These are phyloP conservation scores for Cardiocondyla obscurior DNA, from an alignment of 1,140 invertebrate genomes.

Conservation along the genomic window DNA sequence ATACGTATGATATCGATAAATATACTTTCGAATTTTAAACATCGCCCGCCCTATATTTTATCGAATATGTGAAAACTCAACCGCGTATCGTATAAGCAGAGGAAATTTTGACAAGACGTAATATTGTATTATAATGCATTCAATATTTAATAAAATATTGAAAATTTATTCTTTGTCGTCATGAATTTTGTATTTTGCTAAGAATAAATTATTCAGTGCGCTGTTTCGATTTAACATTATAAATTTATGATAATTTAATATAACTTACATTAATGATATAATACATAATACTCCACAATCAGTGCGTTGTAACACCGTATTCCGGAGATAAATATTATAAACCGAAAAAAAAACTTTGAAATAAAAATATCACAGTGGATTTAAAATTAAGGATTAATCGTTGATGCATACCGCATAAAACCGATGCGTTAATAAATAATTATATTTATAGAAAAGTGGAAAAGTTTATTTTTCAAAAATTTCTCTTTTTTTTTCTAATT, in stretches of 20 bases:
- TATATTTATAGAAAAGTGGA: background rate
- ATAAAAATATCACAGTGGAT: background rate
- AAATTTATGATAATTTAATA: slow-evolving; percentile 29
- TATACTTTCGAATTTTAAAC: background rate
- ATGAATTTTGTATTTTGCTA: slow-evolving; percentile 40
- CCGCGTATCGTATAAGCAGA: background rate
- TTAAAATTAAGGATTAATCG: background rate
- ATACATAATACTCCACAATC: slow-evolving; percentile 4
- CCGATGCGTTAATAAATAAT: background rate
- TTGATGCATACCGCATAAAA: background rate
- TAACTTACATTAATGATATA: slow-evolving; percentile 29
- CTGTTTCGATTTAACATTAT: slow-evolving; percentile 25
- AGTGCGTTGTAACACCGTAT: background rate
- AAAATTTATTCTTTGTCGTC: background rate
- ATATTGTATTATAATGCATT: background rate
- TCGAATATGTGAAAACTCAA: background rate
- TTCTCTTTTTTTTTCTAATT: background rate
- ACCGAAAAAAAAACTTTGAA: background rate
- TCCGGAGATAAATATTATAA: background rate
- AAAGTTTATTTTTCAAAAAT: background rate
- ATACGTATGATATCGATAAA: background rate
- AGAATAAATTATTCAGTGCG: slow-evolving; percentile 25
- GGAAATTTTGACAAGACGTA: background rate
- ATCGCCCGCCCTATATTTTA: background rate
- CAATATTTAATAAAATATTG: background rate